Percentiles rank a stretch among this genome's conserved stretches.
phyloP scores from a whole-genome alignment of 2,113 vertebrate species.

The Miniopterus natalensis region DNA sequence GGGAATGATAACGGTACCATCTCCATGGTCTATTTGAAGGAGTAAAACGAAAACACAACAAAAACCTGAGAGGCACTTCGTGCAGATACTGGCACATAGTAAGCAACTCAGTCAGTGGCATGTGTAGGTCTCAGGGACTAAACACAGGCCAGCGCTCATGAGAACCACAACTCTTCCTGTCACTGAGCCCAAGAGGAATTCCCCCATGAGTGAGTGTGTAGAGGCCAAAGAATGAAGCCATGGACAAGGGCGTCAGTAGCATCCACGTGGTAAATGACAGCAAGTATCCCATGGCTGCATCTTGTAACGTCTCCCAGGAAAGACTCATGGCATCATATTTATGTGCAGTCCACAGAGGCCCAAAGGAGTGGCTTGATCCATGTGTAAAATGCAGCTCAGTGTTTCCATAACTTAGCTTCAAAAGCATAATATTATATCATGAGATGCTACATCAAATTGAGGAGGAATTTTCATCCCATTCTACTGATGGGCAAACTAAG shows the following conservation, averaged over 20 bases:
- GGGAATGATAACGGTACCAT: background rate
- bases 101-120: background rate
- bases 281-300: background rate
- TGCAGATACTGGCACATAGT: background rate
- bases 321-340: background rate
- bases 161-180: background rate
- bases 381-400: background rate
- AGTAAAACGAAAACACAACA: background rate
- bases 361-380: background rate
- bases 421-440: background rate
- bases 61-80: background rate
- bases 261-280: background rate
- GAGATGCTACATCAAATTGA: background rate
- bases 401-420: background rate
- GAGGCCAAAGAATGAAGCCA: background rate
- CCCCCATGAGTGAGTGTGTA: background rate
- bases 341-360: background rate
- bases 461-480: background rate
- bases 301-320: constrained; percentile 31
- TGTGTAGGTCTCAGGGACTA: background rate
- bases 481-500: background rate
- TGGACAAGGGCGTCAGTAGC: background rate
- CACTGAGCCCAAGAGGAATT: background rate
- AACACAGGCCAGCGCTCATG: background rate
- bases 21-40: background rate